A percentile compares a stretch with the other conserved stretches of the same genome.
These are phyloP conservation scores for Elgaria multicarinata DNA, from an alignment of 2,113 vertebrate genomes.

Conservation along the genomic window DNA sequence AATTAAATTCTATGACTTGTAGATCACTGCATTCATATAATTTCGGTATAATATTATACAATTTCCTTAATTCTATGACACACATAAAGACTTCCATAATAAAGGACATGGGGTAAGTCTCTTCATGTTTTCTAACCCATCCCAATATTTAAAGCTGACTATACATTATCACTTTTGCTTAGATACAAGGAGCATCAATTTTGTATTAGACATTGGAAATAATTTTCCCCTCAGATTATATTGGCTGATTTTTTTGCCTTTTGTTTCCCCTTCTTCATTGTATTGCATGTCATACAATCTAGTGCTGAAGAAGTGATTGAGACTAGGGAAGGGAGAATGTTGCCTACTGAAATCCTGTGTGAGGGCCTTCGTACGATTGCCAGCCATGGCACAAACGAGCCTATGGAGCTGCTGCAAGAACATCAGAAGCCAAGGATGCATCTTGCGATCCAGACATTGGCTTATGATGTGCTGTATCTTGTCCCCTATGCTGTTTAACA, in stretches of 20 bases:
- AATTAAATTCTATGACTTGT: slow-evolving; percentile 40
- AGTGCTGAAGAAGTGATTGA: not conserved
- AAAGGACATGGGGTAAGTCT: not conserved
- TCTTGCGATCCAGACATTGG: not conserved
- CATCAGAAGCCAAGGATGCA: not conserved
- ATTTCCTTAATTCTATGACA: not conserved
- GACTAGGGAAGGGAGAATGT: not conserved
- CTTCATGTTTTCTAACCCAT: not conserved
- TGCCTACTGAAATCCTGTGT: not conserved
- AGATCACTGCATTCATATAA: slow-evolving; percentile 18
- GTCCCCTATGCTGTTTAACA: not conserved
- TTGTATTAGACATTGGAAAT: no score
- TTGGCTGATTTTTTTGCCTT: not conserved
- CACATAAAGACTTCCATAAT: not conserved
- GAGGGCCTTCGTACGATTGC: not conserved
- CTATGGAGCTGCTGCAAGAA: not conserved
- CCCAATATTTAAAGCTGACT: not conserved
- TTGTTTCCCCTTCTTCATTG: not conserved
- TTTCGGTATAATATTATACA: slow-evolving; percentile 15
- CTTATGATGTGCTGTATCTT: not conserved
- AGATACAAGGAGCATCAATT: no score
- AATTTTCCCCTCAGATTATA: not conserved
- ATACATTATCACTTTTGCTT: slow-evolving; percentile 7
- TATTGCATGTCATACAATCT: not conserved
- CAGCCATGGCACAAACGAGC: not conserved